phyloP scores from a whole-genome alignment of 1,140 invertebrate genomes.

The Coptotermes formosanus region DNA sequence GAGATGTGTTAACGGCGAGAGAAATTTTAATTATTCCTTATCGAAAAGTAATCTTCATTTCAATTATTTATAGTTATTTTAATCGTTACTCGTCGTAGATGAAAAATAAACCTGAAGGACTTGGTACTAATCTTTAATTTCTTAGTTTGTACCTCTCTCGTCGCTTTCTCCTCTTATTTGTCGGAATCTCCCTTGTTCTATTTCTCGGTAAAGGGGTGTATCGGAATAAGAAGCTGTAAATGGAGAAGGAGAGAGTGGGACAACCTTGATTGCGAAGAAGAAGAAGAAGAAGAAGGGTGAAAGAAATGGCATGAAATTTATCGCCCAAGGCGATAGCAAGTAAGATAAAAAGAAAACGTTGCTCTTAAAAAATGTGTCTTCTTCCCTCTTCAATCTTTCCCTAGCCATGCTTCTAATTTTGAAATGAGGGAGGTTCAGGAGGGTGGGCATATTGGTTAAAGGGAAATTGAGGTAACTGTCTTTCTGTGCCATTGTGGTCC shows the following conservation, averaged over 20 bases:
- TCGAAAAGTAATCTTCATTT: constrained; percentile 51
- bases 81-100: constrained; percentile 16
- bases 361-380: constrained; percentile 8
- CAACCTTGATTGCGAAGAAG: constrained; percentile 18
- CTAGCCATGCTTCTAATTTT: constrained; percentile 4
- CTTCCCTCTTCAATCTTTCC: background rate
- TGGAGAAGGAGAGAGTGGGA: background rate
- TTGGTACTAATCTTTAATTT: background rate
- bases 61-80: constrained; percentile 33
- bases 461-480: background rate
- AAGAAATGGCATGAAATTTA: constrained; percentile 23
- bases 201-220: background rate
- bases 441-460: background rate
- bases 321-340: constrained; percentile 23
- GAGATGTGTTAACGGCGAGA: constrained; percentile 53
- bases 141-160: background rate
- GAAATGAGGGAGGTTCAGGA: background rate
- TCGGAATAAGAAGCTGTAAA: background rate
- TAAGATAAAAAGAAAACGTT: constrained; percentile 14
- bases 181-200: background rate
- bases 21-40: constrained; percentile 57
- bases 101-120: constrained; percentile 25
- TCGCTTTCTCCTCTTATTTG: background rate
- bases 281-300: background rate
- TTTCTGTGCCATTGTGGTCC: background rate